Base-by-base conservation (phyloP, 2,888 invertebrate genomes). In the Limnephilus auricula region DNA sequence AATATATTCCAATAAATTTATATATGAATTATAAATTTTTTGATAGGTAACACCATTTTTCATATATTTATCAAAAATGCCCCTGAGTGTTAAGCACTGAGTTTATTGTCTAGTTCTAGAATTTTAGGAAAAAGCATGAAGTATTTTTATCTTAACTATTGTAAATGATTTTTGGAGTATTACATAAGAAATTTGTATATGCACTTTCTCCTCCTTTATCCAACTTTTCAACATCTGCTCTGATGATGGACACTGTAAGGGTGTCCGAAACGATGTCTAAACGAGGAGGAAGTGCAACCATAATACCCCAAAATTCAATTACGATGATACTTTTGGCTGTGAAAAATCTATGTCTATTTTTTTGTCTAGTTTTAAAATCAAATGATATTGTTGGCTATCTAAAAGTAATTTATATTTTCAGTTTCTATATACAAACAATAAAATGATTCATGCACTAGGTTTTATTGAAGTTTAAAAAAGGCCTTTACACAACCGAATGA, bases 381-480 rank as follows among this genome's bases (percentile, higher is more conserved):
- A 65, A 65, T 65, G 65, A 65, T 65, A 9, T 65, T 65, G 65
- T n/a, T 65, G 65, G 65, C 65, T 65, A 65, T 65, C 65, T n/a
- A 65, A 65, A 65, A 65, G 31, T 13, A 32, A 34, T 82, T 82
- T 9, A 32, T 82, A 82, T 34, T 37, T 31, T 82, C 82, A 34
- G 2, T 32, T 34, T 82, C 82, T 82, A 82, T 82, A 34, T 31
- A 82, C 34, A 82, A 82, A 82, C 18, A 34, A 82, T 82, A 82
- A 82, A 82, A 82, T 34, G 13, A 82, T 25, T 82, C 82, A 82
- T 82, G 82, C 82, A 82, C 34, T 82, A 82, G 34, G 34, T 34
- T 82, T 34, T 25, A 82, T 31, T 34, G 32, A 32, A 82, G 15
- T 82, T 82, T 82, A 18, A 82, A 82, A 32, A 82, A 82, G 65